These are phyloP conservation scores for Timema cristinae DNA, from an alignment of 2,888 invertebrate genomes.

Conservation along the genomic window DNA sequence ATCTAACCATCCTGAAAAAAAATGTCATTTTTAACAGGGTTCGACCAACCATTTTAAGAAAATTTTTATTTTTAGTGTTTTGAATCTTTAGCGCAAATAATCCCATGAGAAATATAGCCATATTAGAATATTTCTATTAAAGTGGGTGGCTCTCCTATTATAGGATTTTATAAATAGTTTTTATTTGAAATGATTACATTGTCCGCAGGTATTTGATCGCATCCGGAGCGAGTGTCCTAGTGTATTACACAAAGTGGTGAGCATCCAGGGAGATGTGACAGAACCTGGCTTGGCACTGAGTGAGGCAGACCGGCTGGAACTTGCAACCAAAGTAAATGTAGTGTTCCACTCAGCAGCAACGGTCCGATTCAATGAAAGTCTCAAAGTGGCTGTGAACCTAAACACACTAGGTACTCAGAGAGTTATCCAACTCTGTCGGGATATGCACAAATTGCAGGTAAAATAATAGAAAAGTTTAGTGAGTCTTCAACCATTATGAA, in stretches of 20 bases:
- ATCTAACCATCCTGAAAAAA: too few species aligned
- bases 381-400: constrained; percentile 53
- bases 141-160: too few species aligned
- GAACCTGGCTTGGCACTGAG: constrained; percentile 42
- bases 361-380: constrained; percentile 56
- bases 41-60: too few species aligned
- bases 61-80: too few species aligned
- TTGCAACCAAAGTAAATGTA: constrained; percentile 48
- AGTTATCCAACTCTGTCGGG: constrained; percentile 51
- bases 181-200: too few species aligned
- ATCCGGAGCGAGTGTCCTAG: constrained; percentile 40
- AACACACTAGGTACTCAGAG: constrained; percentile 54
- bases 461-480: background rate
- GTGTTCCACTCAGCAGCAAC: constrained; percentile 62
- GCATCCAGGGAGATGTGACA: constrained; percentile 46
- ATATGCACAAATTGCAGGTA: constrained; percentile 50
- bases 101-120: too few species aligned
- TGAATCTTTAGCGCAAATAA: too few species aligned
- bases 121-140: too few species aligned
- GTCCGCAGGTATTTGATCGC: constrained; percentile 43
- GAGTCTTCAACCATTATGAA: background rate
- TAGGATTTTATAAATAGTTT: too few species aligned
- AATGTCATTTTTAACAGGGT: too few species aligned
- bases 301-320: constrained; percentile 41
- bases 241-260: constrained; percentile 44